Base-by-base conservation (phyloP, 1,140 invertebrate species). In the Brachionus angularis region DNA sequence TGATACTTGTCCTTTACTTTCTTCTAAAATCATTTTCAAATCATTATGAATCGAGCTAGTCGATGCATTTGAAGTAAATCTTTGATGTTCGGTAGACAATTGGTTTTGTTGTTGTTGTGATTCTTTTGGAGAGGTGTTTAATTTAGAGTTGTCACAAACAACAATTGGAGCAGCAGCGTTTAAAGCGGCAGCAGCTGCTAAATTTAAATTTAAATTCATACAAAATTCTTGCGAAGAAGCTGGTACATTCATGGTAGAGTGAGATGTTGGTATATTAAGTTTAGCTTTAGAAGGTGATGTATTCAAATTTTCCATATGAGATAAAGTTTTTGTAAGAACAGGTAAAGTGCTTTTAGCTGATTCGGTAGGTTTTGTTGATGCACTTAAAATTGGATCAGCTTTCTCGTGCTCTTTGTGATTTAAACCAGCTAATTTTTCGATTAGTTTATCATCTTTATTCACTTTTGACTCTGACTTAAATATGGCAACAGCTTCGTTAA, bases 11-110 rank as follows among this genome's bases (percentile, higher is more conserved):
- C 27, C 39, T 47, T 67, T 67, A 3, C 10, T 34, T 4, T 21
- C 16, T 23, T 67, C 62, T 12, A 67, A 27, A n/a, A 67, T 36
- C 14, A 23, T 12, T 27, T 67, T 67, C 7, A 67, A n/a, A n/a
- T 67, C 62, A 34, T 67, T 67, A 27, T 67, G 62, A 16, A 67
- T 67, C 5, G 62, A 67, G n/a, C 62, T 67, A 12, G 62, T 67
- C 14, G 62, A 67, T 18, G 39, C 62, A 21, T 67, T 67, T 8
- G 42, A 67, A 14, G 62, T 67, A 36, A 67, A 67, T 36, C 42
- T 2, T n/a, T 64, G 61, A 64, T 64, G 36, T 27, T 67, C 62
- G 1, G 62, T 16, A 3, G 3, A 4, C n/a, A n/a, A n/a, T n/a
- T n/a, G 3, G 39, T 42, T 42, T 42, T n/a, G 10, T 42, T 27